phyloP scores from a whole-genome alignment of 2,797 vertebrate genomes.

The Acanthiza pusilla region DNA sequence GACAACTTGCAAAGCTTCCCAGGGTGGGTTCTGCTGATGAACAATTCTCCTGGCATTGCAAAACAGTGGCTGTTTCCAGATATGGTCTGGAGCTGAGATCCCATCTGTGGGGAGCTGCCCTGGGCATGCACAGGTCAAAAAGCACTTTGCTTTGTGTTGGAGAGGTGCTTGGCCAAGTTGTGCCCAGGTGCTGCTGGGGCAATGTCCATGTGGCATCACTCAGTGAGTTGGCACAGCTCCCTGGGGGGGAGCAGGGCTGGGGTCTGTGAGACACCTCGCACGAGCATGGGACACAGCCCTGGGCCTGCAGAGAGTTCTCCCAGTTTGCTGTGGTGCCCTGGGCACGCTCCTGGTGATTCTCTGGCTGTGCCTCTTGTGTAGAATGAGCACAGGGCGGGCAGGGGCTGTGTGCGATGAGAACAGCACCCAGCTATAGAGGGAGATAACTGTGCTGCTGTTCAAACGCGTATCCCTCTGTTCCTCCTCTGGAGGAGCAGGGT shows the following conservation, averaged over 20 bases:
- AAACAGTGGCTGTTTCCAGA: background rate
- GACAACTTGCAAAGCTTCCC: background rate
- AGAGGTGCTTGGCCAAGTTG: background rate
- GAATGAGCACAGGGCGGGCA: background rate
- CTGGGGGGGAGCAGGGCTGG: background rate
- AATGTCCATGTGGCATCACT: rapidly evolving
- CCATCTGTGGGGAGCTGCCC: background rate
- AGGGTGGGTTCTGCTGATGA: background rate
- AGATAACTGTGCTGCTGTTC: background rate
- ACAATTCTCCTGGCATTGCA: background rate
- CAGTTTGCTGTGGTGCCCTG: rapidly evolving
- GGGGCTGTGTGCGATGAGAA: background rate
- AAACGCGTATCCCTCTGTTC: background rate
- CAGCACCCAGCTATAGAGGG: background rate
- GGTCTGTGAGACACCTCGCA: rapidly evolving
- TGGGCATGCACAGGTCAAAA: background rate
- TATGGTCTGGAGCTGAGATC: background rate
- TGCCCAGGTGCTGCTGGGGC: background rate
- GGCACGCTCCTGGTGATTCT: rapidly evolving
- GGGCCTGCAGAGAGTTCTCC: background rate
- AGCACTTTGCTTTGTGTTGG: background rate
- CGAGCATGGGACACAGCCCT: background rate
- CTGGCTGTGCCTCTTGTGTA: rapidly evolving
- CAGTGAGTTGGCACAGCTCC: background rate
- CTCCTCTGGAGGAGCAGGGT: background rate